These are phyloP conservation scores for Sesamia inferens DNA, from an alignment of 2,888 invertebrate genomes.

Conservation along the genomic window DNA sequence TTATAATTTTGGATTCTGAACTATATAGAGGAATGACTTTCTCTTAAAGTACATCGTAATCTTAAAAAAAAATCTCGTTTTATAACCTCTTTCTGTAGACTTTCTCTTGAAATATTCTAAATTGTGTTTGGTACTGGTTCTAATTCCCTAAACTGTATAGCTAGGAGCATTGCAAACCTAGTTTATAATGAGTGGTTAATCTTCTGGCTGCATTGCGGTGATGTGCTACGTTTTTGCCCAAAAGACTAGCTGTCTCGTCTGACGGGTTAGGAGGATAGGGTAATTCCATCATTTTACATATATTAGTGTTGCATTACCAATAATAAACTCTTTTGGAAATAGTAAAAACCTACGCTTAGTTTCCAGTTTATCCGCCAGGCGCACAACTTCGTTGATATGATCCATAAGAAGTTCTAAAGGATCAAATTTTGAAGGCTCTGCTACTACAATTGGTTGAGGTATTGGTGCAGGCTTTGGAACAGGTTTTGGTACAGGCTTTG, in stretches of 20 bases:
- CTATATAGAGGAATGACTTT: too few relatives aligned
- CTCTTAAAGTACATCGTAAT: too few relatives aligned
- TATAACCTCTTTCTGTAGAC: not conserved
- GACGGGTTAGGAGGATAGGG: not conserved
- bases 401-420: conserved; percentile 12
- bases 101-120: not conserved
- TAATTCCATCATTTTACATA: not conserved
- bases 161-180: not conserved
- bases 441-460: too few relatives aligned
- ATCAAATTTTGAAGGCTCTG: not conserved
- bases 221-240: not conserved
- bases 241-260: not conserved
- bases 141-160: not conserved
- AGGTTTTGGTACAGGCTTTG: not conserved
- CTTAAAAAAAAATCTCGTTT: too few relatives aligned
- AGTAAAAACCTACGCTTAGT: conserved; percentile 18
- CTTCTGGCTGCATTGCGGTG: not conserved
- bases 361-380: conserved; percentile 10
- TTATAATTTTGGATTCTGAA: too few relatives aligned
- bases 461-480: not conserved
- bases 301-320: not conserved
- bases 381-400: conserved; percentile 12
- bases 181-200: not conserved
- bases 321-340: not conserved
- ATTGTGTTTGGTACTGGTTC: not conserved